Conservation (phyloP, 2,888 invertebrate genomes). For the Diaperis boleti region DNA sequence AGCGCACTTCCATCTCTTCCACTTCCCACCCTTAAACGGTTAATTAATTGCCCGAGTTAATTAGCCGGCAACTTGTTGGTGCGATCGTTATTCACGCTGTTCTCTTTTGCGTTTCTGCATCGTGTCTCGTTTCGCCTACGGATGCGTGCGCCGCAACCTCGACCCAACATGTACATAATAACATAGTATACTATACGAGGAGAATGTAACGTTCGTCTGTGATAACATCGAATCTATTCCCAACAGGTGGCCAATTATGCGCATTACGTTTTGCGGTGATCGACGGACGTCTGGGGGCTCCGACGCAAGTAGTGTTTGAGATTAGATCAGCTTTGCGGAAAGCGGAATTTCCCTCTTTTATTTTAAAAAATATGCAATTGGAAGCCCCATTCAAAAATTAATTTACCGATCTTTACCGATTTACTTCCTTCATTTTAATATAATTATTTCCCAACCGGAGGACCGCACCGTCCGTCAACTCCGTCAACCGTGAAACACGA, state of each 20-base stretch:
- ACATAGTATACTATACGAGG: background rate
- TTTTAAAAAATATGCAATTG: no score
- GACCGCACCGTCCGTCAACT: no score
- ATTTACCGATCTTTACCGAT: no score
- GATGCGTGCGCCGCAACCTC: slow-evolving; percentile 13
- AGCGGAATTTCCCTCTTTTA: no score
- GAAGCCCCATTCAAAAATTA: no score
- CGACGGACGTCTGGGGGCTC: slow-evolving; percentile 6
- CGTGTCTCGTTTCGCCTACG: background rate
- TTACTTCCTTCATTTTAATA: no score
- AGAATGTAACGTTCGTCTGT: background rate
- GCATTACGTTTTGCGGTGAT: slow-evolving; percentile 7
- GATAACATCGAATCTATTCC: background rate
- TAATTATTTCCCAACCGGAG: no score
- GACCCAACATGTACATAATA: background rate
- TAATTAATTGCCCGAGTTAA: slow-evolving; percentile 49
- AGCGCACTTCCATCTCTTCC: background rate
- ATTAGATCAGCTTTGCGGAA: no score
- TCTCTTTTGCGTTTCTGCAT: background rate
- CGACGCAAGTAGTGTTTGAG: no score
- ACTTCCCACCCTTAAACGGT: slow-evolving; percentile 38
- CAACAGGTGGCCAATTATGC: slow-evolving; percentile 36
- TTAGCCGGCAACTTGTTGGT: slow-evolving; percentile 49
- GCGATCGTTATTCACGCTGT: slow-evolving; percentile 30
- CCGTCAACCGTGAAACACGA: no score